Conservation (phyloP, 2,113 vertebrate genomes). For the Gallinago jamesoni region DNA sequence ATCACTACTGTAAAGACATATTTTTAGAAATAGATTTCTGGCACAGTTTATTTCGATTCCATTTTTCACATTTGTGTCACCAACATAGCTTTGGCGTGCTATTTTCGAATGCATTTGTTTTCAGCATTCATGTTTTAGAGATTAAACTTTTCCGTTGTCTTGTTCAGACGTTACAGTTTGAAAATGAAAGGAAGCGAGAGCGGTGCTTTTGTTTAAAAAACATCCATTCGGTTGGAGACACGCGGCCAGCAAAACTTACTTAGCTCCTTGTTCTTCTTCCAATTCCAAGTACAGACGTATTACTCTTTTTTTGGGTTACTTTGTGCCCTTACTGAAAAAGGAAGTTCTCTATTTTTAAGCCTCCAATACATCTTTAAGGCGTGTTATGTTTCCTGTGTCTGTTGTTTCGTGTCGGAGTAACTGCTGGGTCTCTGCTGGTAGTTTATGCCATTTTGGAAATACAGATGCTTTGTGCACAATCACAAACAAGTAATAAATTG, state of each 20-base stretch:
- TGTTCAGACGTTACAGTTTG: constrained; percentile 7
- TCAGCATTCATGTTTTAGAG: constrained; percentile 39
- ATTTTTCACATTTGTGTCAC: constrained; percentile 64
- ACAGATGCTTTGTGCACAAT: not conserved
- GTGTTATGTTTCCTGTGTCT: constrained; percentile 10
- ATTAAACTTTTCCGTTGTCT: constrained; percentile 44
- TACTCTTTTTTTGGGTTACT: not conserved
- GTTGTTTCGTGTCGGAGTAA: not conserved
- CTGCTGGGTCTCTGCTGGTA: not conserved
- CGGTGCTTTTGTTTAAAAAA: constrained; percentile 19
- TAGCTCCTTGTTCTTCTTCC: constrained; percentile 4
- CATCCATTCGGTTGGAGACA: not conserved
- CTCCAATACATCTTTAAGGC: not conserved
- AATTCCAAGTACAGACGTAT: not conserved
- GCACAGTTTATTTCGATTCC: constrained; percentile 61
- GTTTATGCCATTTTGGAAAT: not conserved
- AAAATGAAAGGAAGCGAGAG: constrained; percentile 27
- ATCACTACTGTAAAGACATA: constrained; percentile 60
- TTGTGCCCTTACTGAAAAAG: not conserved
- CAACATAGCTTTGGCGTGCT: constrained; percentile 15
- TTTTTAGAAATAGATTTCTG: constrained; percentile 61
- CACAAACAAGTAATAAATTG: not conserved
- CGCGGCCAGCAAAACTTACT: not conserved
- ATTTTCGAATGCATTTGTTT: constrained; percentile 59
- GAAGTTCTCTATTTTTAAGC: not conserved